Percentiles rank a stretch among this genome's conserved stretches.
phyloP scores from a whole-genome alignment of 2,888 invertebrate species.

The Eristalis intricaria region DNA sequence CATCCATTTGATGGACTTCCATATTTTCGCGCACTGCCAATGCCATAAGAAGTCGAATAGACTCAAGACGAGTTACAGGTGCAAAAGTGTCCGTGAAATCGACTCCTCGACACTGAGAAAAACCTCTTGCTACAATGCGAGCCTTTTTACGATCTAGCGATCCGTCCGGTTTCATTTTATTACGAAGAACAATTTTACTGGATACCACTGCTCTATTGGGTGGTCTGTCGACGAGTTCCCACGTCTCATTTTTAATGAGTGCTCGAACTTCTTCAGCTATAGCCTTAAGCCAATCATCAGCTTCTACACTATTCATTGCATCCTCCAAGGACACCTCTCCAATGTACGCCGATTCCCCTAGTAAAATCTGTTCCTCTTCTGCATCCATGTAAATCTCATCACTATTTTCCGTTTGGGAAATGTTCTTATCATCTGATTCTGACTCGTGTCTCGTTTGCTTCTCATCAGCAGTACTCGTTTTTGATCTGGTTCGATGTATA shows the following conservation, averaged over 20 bases:
- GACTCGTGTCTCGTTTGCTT: neutral
- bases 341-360: neutral
- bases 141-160: constrained; percentile 13
- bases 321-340: neutral
- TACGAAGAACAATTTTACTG: constrained; percentile 33
- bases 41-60: constrained; percentile 10
- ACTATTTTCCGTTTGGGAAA: neutral
- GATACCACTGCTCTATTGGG: constrained; percentile 25
- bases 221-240: neutral
- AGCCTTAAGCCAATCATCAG: neutral
- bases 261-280: too few relatives aligned
- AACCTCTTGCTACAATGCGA: constrained; percentile 12
- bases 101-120: constrained; percentile 14
- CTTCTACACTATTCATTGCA: neutral
- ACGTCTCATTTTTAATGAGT: neutral
- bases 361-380: neutral
- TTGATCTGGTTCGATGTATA: neutral
- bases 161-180: constrained; percentile 43
- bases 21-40: constrained; percentile 20
- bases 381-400: neutral
- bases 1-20: too few relatives aligned
- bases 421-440: neutral
- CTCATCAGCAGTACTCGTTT: neutral
- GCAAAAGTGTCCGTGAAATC: constrained; percentile 34
- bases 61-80: constrained; percentile 10